phyloP scores from a whole-genome alignment of 2,888 invertebrate genomes.

The Dicycla oo region DNA sequence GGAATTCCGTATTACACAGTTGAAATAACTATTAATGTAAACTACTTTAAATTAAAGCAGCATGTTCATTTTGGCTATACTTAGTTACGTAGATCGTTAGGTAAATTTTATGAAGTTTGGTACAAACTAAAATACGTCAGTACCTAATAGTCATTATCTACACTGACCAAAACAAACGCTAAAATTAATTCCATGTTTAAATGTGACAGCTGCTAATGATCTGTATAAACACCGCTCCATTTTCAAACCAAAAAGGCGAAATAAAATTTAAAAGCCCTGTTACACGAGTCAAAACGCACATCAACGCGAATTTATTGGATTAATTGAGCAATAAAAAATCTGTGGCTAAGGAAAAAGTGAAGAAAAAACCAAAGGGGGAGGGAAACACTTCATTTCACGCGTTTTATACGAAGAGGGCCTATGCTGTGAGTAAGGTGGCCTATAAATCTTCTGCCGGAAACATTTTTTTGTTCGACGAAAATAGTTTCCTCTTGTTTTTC shows the following conservation, averaged over 20 bases:
- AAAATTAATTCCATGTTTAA: conserved; percentile 52
- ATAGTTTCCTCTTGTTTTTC: conserved; percentile 89
- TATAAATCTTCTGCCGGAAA: conserved; percentile 88
- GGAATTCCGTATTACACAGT: conserved; percentile 14
- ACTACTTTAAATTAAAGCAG: neutral
- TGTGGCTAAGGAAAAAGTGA: conserved; percentile 71
- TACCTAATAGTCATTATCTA: no score
- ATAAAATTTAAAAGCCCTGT: conserved; percentile 72
- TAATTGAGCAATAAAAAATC: conserved; percentile 87
- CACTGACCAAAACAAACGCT: conserved; percentile 36
- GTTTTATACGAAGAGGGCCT: conserved; percentile 83
- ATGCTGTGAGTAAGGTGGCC: conserved; percentile 78
- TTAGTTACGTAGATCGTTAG: neutral
- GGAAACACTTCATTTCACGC: conserved; percentile 90
- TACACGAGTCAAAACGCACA: conserved; percentile 74
- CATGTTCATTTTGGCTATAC: neutral
- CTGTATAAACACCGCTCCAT: conserved; percentile 51
- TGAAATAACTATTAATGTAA: conserved; percentile 5
- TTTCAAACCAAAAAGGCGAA: conserved; percentile 58
- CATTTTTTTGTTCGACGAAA: conserved; percentile 88
- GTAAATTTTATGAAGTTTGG: neutral
- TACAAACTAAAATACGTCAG: neutral
- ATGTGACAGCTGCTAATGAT: conserved; percentile 54
- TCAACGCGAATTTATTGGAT: conserved; percentile 79
- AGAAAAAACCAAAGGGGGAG: conserved; percentile 71